Evolutionary conservation across 2,113 vertebrate genomes (phyloP), one percentile per base, ranked within the genome.

Genomic region (Labrus mixtus): DNA sequence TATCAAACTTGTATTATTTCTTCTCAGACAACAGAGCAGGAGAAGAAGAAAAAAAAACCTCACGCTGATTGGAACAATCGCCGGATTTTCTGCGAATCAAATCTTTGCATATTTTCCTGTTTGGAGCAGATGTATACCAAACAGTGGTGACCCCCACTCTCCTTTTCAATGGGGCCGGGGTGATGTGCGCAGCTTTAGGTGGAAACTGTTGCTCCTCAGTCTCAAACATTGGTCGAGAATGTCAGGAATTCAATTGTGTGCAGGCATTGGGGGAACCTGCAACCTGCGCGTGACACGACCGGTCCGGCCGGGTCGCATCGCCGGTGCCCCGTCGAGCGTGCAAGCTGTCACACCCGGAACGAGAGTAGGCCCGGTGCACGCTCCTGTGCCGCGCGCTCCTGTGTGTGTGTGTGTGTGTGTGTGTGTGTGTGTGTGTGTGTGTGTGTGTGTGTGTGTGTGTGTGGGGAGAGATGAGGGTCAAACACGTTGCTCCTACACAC

Each of bases 61-160:
- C 89, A 90, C 89, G 95, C 93, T 88, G 92, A 89, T 89, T 83
- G 67, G 87, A 96, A 97, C 96, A 97, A 97, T 97, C 85, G 91
- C 96, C 95, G 96, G 96, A 97, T 96, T 93, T 91, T 95, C 86
- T 91, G 91, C 95, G 94, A 97, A 96, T 96, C 95, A 96, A 96
- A 95, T 94, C 91, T 94, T 92, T 92, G 93, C 94, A 95, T 96
- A 96, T 97, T 96, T 97, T 97, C 96, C 96, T 97, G 96, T 96
- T 96, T 95, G 94, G 95, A 94, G 91, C 91, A 90, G 91, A 93
- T 96, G 94, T 94, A 92, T 94, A 94, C 95, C 95, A 98, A 97
- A 97, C 95, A 97, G 71, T 89, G 87, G 91, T 95, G 95, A 96
- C 95, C 94, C 93, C 79, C 57, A 80, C 91, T 92, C 91, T 89